These are phyloP conservation scores for Notarius quadriscutis DNA, from an alignment of 2,113 vertebrate species.

Conservation along the genomic window DNA sequence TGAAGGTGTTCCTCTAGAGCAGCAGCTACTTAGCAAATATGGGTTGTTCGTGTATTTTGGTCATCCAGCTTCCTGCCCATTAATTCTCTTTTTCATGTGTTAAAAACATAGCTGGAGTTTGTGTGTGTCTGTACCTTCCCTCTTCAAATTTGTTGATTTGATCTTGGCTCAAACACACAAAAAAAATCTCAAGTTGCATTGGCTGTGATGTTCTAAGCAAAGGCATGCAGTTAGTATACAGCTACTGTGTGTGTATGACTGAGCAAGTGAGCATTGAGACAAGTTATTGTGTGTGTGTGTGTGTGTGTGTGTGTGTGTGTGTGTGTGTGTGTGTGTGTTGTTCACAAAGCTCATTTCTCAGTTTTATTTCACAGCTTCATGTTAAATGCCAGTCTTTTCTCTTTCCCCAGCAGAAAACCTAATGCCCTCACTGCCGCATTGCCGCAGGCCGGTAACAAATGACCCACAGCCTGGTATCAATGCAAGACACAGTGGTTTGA, in stretches of 20 bases:
- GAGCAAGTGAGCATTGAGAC: background rate
- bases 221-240: background rate
- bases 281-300: background rate
- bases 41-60: background rate
- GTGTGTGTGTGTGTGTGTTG: background rate
- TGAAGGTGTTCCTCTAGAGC: background rate
- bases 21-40: background rate
- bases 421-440: background rate
- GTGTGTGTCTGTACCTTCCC: background rate
- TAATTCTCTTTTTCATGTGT: background rate
- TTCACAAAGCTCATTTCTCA: background rate
- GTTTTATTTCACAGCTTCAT: constrained; percentile 11
- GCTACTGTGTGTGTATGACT: background rate
- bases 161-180: background rate
- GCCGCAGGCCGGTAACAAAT: constrained; percentile 3
- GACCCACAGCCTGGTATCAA: background rate
- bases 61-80: background rate
- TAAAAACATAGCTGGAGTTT: background rate
- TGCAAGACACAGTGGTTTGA: background rate
- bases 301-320: background rate
- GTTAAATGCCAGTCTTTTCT: constrained; percentile 18
- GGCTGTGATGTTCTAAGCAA: background rate
- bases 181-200: background rate
- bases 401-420: background rate
- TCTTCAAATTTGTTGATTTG: background rate